Evolutionary conservation across 2,888 invertebrate species (phyloP), one percentile per base, ranked within the genome.

Genomic region (Sminthurides aquaticus): DNA sequence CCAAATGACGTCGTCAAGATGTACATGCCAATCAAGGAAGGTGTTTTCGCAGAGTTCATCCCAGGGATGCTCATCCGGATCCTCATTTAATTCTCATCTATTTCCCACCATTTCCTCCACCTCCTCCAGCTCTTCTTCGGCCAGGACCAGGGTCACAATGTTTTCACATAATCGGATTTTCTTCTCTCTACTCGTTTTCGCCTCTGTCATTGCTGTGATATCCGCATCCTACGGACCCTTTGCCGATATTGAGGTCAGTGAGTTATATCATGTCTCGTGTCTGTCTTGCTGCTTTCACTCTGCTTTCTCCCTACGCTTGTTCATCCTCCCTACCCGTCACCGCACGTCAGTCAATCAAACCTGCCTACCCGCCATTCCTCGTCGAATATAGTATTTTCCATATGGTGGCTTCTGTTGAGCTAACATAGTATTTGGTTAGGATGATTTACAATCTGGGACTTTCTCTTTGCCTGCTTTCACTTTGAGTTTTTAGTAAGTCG

Each of bases 221-320:
- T 58, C 63, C 20, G 67, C 67, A 5, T 67, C 67, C 28, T 64
- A 52, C 62, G 69, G 69, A n/a, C 63, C 65, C 29, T 70, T 70
- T 59, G 66, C 70, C 1, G 70, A 70, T 58, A 63, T 70, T 55
- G 66, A 70, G 65, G 70, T 70, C 48, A 27, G 62, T 26, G 1
- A n/a, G n/a, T n/a, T n/a, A n/a, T n/a, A n/a, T n/a, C n/a, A n/a
- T n/a, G n/a, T n/a, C n/a, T n/a, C n/a, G n/a, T n/a, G n/a, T n/a
- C n/a, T n/a, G n/a, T n/a, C n/a, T n/a, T n/a, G n/a, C n/a, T n/a
- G n/a, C n/a, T n/a, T n/a, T n/a, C n/a, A n/a, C n/a, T n/a, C n/a
- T n/a, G n/a, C n/a, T n/a, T n/a, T n/a, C n/a, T n/a, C n/a, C n/a
- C n/a, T n/a, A n/a, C n/a, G 8, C 15, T 34, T 34, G 8, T 34